phyloP scores from a whole-genome alignment of 2,113 vertebrate genomes.

The Mastomys natalensis region DNA sequence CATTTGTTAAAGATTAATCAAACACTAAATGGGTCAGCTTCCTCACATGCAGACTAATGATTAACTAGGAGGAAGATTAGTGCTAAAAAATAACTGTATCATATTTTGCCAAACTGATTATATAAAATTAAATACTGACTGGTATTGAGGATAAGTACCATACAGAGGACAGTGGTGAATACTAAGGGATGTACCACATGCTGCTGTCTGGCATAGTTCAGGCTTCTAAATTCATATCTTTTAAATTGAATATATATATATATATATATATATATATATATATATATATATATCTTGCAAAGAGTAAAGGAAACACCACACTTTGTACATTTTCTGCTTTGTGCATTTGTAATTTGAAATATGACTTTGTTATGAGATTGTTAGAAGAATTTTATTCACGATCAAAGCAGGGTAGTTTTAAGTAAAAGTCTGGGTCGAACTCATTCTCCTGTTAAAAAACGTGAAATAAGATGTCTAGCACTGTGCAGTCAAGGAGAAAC shows the following conservation, averaged over 20 bases:
- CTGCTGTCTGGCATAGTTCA: not conserved
- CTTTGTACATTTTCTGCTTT: not conserved
- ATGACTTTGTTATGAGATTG: not conserved
- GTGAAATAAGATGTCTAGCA: not conserved
- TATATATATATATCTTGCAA: constrained; percentile 3
- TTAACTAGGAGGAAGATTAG: not conserved
- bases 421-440: not conserved
- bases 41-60: rapidly evolving
- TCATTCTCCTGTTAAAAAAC: not conserved
- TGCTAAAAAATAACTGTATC: constrained; percentile 22
- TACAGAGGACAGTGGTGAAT: not conserved
- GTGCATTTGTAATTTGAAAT: not conserved
- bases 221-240: not conserved
- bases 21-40: not conserved
- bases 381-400: not conserved
- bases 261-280: no score
- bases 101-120: not conserved
- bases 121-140: not conserved
- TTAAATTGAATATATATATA: not conserved
- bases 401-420: not conserved
- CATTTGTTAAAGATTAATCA: constrained; percentile 15
- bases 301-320: not conserved
- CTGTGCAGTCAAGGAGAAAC: not conserved
- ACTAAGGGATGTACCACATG: not conserved
- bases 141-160: not conserved